A percentile compares a stretch with the other conserved stretches of the same genome.
Evolutionary conservation across 2,888 invertebrate species (phyloP).

Genomic region (Drosophila niveifrons): DNA sequence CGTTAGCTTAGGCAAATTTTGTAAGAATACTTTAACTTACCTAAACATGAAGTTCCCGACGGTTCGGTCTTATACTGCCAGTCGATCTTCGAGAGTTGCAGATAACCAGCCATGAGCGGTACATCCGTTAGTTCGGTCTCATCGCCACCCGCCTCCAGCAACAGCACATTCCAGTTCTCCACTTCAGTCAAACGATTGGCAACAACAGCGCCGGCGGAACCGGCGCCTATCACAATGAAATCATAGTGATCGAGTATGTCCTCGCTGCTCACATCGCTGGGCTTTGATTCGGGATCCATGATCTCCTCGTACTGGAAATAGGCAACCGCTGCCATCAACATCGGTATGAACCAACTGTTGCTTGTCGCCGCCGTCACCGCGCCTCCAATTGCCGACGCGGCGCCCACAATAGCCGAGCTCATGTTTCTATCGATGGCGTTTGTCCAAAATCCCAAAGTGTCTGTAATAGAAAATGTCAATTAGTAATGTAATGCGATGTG

Average conservation of each 20-base stretch:
- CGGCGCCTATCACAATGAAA: constrained; percentile 94
- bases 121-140: constrained; percentile 96
- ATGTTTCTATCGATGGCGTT: constrained; percentile 68
- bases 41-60: constrained; percentile 92
- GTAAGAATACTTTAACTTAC: constrained; percentile 85
- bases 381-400: constrained; percentile 89
- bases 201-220: constrained; percentile 95
- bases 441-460: constrained; percentile 1
- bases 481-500: neutral
- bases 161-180: constrained; percentile 91
- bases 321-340: constrained; percentile 93
- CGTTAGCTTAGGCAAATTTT: no score
- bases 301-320: constrained; percentile 95
- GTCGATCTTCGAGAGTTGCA: constrained; percentile 94
- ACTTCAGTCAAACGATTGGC: constrained; percentile 93
- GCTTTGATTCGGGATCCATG: constrained; percentile 92
- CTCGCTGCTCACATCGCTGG: constrained; percentile 89
- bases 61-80: constrained; percentile 98
- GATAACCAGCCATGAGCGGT: constrained; percentile 93
- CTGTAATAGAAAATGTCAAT: constrained; percentile 20
- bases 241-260: constrained; percentile 90
- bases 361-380: constrained; percentile 89
- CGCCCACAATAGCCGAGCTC: constrained; percentile 88
- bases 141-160: constrained; percentile 95
- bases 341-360: constrained; percentile 93